A percentile compares a stretch with the other conserved stretches of the same genome.
Conservation (phyloP, 53 echinoderm and acorn worm species). For the Luidia sarsii region DNA sequence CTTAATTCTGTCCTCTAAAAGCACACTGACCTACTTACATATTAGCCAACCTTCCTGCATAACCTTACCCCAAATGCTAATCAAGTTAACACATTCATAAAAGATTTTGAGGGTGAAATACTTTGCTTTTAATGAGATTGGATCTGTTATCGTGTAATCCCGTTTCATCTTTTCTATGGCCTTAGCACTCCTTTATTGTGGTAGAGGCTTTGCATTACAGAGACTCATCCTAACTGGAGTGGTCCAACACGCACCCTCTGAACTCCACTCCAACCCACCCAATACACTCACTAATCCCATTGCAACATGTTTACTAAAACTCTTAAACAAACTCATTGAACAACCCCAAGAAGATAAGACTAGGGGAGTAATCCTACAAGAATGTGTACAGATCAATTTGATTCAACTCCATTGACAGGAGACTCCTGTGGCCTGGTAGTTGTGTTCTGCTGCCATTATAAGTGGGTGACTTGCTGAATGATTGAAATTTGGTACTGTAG, state of each 20-base stretch:
- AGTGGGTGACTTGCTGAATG: too few relatives aligned
- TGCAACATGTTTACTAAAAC: slow-evolving; percentile 41
- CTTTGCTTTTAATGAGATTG: slow-evolving; percentile 30
- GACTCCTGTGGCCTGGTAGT: too few relatives aligned
- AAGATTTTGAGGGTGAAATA: slow-evolving; percentile 19
- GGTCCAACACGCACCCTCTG: slow-evolving; percentile 10
- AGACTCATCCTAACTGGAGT: background rate
- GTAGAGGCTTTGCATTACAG: slow-evolving; percentile 1
- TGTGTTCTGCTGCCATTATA: too few relatives aligned
- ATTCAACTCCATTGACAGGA: background rate
- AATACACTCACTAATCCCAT: slow-evolving; percentile 37
- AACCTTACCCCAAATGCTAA: background rate
- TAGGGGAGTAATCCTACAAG: slow-evolving; percentile 19
- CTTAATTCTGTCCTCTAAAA: too few relatives aligned
- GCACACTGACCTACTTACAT: too few relatives aligned
- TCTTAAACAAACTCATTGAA: slow-evolving; percentile 28
- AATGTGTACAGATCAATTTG: slow-evolving; percentile 16
- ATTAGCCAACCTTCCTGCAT: background rate
- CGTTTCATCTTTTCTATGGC: slow-evolving; percentile 5
- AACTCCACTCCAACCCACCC: slow-evolving; percentile 33
- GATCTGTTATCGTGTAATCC: slow-evolving; percentile 43
- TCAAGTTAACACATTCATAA: slow-evolving; percentile 28
- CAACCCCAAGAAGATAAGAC: background rate
- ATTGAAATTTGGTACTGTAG: too few relatives aligned
- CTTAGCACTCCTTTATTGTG: slow-evolving; percentile 28